Evolutionary conservation across 1,140 invertebrate genomes (phyloP), one percentile per base, ranked within the genome.

Genomic region (Drosophila burlai): DNA sequence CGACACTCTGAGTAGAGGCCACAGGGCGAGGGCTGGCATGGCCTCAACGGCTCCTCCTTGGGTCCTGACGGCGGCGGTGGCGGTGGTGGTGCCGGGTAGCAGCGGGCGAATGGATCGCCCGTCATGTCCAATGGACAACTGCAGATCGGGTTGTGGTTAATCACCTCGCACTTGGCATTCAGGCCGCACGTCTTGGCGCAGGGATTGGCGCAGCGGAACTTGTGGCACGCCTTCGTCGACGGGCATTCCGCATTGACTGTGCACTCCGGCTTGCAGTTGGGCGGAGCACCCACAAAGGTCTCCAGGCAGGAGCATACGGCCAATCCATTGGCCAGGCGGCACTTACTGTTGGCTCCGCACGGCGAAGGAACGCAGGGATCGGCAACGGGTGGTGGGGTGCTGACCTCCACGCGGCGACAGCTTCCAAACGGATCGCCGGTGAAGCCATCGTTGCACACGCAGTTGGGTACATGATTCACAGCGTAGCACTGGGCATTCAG

Each of bases 271-370:
- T 95, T 94, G 91, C 96, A 97, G 77, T 95, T 95, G 34, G 95
- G 95, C 47, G 95, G 94, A 36, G 95, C 94, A 42, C 96, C 96
- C 76, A 93, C 94, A 78, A 95, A 96, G 46, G 94, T 94, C 10
- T 97, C 96, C 57, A 97, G 89, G 92, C 97, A 98, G 15, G 96
- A 96, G 80, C 97, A 98, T 2, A 96, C 94, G 2, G 97, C 96
- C 68, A 95, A 95, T 40, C 96, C 96, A 90, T 94, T 93, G 16
- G 95, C 95, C 58, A 95, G 94, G 21, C 96, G 93, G 85, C 97
- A 97, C 81, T 96, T 95, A 79, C 96, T 96, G 86, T 96, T 96
- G 2, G 96, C 95, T 54, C 97, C 97, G 93, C 97, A 98, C 6
- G 97, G 97, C 13, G 96, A 97, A 68, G 96, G 96, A 80, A 95